A percentile compares a stretch with the other conserved stretches of the same genome.
Evolutionary conservation across 2,888 invertebrate species (phyloP).

Genomic region (Mimumesa dahlbomi): DNA sequence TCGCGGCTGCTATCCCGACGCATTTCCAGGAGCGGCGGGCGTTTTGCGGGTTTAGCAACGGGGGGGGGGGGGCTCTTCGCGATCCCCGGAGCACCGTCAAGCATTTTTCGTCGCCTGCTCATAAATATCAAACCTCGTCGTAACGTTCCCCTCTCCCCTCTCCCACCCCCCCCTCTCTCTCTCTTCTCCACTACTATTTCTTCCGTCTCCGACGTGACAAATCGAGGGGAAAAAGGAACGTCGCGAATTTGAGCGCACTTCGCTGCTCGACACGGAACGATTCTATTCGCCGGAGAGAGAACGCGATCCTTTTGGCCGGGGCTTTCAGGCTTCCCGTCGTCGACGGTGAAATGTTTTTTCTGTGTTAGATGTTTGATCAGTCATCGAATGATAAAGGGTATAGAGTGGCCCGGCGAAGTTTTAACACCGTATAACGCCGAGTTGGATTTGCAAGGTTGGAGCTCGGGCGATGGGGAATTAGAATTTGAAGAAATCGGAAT

Average conservation of each 20-base stretch:
- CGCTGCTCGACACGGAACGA: neutral
- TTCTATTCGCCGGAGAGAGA: neutral
- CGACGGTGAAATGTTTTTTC: neutral
- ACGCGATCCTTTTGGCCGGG: neutral
- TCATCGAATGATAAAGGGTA: too few species aligned
- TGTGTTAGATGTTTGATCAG: too few species aligned
- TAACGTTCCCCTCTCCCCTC: neutral
- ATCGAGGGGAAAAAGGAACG: constrained; percentile 1
- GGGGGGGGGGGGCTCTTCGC: neutral
- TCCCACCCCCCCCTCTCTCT: neutral
- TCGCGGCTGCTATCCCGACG: constrained; percentile 24
- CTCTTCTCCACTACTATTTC: neutral
- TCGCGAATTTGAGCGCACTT: constrained; percentile 13
- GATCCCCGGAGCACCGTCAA: constrained; percentile 33
- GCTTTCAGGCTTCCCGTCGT: neutral
- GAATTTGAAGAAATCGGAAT: too few species aligned
- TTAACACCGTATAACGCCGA: too few species aligned
- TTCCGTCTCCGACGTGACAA: neutral
- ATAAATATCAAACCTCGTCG: constrained; percentile 44
- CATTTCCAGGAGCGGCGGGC: constrained; percentile 10
- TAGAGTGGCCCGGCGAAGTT: too few species aligned
- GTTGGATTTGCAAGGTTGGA: too few species aligned
- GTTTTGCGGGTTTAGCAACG: constrained; percentile 28
- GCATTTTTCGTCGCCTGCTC: constrained; percentile 47
- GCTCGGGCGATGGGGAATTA: too few species aligned